Evolutionary conservation across 2,113 vertebrate genomes (phyloP).

Genomic region (Pedionomus torquatus): DNA sequence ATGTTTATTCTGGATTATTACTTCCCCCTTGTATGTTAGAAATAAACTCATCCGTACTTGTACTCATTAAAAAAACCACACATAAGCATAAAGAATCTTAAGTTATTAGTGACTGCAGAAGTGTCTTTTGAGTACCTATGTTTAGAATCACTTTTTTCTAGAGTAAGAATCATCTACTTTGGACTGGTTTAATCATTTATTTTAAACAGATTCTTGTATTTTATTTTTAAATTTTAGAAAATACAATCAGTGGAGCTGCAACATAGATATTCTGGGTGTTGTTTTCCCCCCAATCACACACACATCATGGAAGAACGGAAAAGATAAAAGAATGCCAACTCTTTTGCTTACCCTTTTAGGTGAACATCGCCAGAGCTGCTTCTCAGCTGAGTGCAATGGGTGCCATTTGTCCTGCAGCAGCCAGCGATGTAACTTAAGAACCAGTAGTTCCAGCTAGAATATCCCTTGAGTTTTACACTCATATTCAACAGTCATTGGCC

Average conservation of each 20-base stretch:
- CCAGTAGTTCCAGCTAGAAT: background rate
- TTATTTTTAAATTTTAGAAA: background rate
- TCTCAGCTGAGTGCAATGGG: background rate
- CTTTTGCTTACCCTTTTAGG: background rate
- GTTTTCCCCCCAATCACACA: accelerated
- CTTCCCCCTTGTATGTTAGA: background rate
- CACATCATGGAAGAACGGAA: background rate
- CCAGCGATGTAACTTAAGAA: background rate
- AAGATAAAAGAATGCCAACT: background rate
- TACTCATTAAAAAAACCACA: background rate
- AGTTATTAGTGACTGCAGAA: background rate
- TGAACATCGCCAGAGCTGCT: background rate
- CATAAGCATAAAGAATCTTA: background rate
- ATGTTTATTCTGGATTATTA: background rate
- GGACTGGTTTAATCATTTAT: background rate
- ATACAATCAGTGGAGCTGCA: background rate
- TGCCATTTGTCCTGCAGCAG: background rate
- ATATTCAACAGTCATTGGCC: background rate
- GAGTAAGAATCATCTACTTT: background rate
- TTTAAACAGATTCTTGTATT: background rate
- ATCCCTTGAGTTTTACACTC: background rate
- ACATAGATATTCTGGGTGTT: background rate
- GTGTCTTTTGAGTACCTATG: background rate
- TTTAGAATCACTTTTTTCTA: background rate
- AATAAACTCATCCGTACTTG: background rate